Conservation (phyloP, 2,888 invertebrate genomes). For the Teleiodes luculella region DNA sequence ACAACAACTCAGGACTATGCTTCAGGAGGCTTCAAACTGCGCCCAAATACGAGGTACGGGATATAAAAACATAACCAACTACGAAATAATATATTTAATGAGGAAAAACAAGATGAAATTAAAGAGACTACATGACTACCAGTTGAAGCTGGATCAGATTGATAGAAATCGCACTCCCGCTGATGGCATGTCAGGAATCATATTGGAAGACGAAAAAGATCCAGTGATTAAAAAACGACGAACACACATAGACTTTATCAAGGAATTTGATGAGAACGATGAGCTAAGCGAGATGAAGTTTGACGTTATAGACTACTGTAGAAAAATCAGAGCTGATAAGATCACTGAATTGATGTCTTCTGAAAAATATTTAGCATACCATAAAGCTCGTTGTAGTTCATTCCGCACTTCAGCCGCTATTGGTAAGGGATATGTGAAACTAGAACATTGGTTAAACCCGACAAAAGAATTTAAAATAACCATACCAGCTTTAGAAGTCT, state of each 20-base stretch:
- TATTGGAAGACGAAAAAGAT: conserved; percentile 74
- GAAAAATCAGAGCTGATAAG: conserved; percentile 79
- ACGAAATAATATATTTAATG: conserved; percentile 90
- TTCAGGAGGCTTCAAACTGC: conserved; percentile 86
- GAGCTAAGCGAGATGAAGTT: conserved; percentile 75
- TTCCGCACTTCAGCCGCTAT: conserved; percentile 78
- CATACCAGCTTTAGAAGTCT: conserved; percentile 83
- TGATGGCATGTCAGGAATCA: conserved; percentile 49
- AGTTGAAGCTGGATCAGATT: conserved; percentile 78
- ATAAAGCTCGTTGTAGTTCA: conserved; percentile 87
- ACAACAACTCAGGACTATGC: conserved; percentile 87
- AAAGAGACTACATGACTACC: conserved; percentile 85
- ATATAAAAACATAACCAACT: conserved; percentile 69
- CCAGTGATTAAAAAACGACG: conserved; percentile 63
- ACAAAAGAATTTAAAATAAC: conserved; percentile 80
- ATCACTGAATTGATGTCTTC: conserved; percentile 73
- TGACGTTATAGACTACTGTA: conserved; percentile 77
- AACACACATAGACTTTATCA: conserved; percentile 71
- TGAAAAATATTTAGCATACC: conserved; percentile 86
- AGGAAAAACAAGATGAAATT: conserved; percentile 88
- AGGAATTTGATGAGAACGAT: conserved; percentile 76
- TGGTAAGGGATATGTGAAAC: conserved; percentile 74
- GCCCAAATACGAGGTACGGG: conserved; percentile 79
- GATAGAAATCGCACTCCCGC: conserved; percentile 50
- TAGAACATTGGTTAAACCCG: conserved; percentile 82